phyloP scores from a whole-genome alignment of 2,113 vertebrate genomes.

The Pagrus major region DNA sequence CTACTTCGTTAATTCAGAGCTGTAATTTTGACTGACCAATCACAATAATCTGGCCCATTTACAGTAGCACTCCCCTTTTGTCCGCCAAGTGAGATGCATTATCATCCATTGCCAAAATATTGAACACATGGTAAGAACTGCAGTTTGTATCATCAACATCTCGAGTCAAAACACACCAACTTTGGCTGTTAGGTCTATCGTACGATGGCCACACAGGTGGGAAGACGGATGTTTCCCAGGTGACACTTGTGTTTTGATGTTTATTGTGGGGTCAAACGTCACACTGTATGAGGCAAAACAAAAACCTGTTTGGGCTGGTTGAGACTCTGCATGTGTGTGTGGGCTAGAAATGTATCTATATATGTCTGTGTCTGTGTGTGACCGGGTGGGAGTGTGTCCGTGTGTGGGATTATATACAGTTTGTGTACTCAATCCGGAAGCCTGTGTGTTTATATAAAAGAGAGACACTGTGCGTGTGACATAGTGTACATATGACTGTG shows the following conservation, averaged over 20 bases:
- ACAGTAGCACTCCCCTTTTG: not conserved
- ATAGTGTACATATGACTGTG: conserved; percentile 37
- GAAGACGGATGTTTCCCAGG: conserved; percentile 57
- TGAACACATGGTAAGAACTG: not conserved
- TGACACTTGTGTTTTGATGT: conserved; percentile 64
- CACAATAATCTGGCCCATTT: not conserved
- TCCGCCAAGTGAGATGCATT: not conserved
- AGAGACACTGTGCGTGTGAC: conserved; percentile 22
- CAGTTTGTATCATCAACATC: conserved; percentile 25
- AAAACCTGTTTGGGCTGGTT: conserved; percentile 38
- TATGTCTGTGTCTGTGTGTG: conserved; percentile 9
- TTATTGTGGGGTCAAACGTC: conserved; percentile 69
- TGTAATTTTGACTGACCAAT: not conserved
- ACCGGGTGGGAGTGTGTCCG: conserved; percentile 5
- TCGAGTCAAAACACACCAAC: conserved; percentile 5
- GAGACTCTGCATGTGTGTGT: conserved; percentile 3
- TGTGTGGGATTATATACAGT: not conserved
- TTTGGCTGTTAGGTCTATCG: not conserved
- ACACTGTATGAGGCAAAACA: conserved; percentile 70
- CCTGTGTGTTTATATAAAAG: not conserved
- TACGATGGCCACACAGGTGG: conserved; percentile 37
- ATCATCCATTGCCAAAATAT: not conserved
- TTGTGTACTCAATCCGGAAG: not conserved
- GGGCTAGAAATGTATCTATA: conserved; percentile 44
- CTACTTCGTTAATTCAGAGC: too few species aligned